phyloP scores from a whole-genome alignment of 2,797 vertebrate genomes.

The Phoeniculus purpureus region DNA sequence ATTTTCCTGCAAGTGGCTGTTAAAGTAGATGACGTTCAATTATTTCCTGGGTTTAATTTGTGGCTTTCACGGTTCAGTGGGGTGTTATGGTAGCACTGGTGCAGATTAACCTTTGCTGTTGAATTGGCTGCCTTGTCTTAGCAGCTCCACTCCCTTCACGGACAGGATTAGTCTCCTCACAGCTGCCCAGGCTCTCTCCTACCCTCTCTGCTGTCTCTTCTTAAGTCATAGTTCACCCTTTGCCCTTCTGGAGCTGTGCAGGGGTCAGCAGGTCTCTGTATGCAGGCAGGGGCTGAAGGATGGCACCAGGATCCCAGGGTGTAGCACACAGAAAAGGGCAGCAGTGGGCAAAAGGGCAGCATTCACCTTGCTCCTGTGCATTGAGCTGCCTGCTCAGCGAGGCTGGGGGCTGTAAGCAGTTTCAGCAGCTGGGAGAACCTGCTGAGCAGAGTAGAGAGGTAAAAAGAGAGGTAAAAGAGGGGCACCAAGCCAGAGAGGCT shows the following conservation, averaged over 20 bases:
- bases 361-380: accelerated
- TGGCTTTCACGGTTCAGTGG: background rate
- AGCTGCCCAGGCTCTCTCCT: background rate
- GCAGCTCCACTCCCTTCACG: background rate
- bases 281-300: background rate
- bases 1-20: constrained; percentile 34
- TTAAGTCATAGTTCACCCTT: background rate
- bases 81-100: background rate
- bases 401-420: background rate
- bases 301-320: accelerated
- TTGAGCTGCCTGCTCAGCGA: background rate
- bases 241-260: too few species aligned
- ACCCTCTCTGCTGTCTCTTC: background rate
- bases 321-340: background rate
- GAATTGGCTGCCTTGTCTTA: background rate
- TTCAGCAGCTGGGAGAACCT: background rate
- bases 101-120: background rate
- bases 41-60: constrained; percentile 13
- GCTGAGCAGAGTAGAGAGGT: background rate
- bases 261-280: background rate
- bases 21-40: constrained; percentile 34
- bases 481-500: accelerated
- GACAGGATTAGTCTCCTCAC: accelerated
- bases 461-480: background rate
- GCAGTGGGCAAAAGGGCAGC: background rate